Base-by-base conservation (phyloP, 2,113 vertebrate genomes). In the Lipotes vexillifer region DNA sequence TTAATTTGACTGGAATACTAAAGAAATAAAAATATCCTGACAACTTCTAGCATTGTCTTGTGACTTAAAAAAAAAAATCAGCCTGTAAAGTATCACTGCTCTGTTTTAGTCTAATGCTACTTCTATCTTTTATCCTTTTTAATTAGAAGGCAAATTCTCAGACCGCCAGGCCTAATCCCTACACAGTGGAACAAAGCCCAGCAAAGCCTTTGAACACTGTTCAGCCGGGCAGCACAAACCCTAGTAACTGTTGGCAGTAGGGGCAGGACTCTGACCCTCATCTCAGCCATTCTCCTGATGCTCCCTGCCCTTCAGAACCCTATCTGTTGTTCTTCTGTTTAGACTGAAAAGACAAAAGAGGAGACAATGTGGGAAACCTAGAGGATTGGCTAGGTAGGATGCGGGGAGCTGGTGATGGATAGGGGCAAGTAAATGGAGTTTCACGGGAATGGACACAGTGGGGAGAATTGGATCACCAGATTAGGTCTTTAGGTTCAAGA, bases 71-170 rank as follows among this genome's bases (percentile, higher is more conserved):
- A 97, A 97, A 97, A 97, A 97, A 98, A 98, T 91, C 97, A 99
- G 99, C 99, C 99, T 98, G 99, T 98, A 98, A 99, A 99, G 99
- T 99, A 99, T 99, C 99, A 99, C 99, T 99, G 99, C 99, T 99
- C 99, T 99, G 99, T 99, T 99, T 99, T 99, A 99, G 99, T 99
- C 99, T 99, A 99, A 99, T 99, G 99, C 99, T 99, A 99, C 99
- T 99, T 99, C 99, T 99, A 99, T 99, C 99, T 99, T 99, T 99
- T 99, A 99, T 99, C 99, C 99, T 99, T 99, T 99, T 99, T 99
- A 99, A 99, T 99, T 99, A 99, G 99, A 99, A 99, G 99, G 99
- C 99, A 99, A 99, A 99, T 99, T 99, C 99, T 99, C 99, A 99
- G 99, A 99, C 99, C 99, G 99, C 99, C 99, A 99, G 99, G 99